Evolutionary conservation across 2,113 vertebrate species (phyloP).

Genomic region (Grammomys dolichurus): DNA sequence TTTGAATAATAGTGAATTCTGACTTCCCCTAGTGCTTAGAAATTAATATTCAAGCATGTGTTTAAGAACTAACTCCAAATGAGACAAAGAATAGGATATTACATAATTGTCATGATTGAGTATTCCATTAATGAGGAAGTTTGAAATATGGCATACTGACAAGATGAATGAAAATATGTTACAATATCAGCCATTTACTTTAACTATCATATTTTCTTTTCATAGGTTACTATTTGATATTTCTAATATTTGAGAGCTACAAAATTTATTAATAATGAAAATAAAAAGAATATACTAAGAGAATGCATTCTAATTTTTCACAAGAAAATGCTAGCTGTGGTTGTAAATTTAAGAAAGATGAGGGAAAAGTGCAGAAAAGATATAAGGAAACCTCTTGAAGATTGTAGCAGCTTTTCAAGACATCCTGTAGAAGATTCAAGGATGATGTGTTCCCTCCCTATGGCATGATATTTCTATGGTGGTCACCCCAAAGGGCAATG

Average conservation of each 20-base stretch:
- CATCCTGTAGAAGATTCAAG: neutral
- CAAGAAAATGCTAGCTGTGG: neutral
- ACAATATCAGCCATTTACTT: neutral
- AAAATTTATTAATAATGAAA: slow-evolving; percentile 1
- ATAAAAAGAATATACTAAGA: neutral
- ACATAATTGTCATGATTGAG: no score
- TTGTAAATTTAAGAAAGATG: neutral
- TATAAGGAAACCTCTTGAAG: neutral
- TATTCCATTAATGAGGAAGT: neutral
- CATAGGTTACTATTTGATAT: neutral
- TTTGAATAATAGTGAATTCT: neutral
- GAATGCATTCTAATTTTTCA: neutral
- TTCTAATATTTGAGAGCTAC: neutral
- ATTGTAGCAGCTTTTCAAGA: neutral
- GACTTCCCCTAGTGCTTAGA: neutral
- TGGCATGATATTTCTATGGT: neutral
- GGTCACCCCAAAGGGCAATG: neutral
- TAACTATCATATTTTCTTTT: neutral
- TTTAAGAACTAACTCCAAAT: neutral
- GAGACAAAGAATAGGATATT: neutral
- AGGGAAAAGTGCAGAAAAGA: neutral
- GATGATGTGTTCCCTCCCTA: neutral
- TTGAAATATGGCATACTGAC: neutral
- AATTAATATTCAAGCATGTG: neutral
- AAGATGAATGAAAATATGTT: neutral